Conservation (phyloP, 2,888 invertebrate genomes). For the Magallana nippona region DNA sequence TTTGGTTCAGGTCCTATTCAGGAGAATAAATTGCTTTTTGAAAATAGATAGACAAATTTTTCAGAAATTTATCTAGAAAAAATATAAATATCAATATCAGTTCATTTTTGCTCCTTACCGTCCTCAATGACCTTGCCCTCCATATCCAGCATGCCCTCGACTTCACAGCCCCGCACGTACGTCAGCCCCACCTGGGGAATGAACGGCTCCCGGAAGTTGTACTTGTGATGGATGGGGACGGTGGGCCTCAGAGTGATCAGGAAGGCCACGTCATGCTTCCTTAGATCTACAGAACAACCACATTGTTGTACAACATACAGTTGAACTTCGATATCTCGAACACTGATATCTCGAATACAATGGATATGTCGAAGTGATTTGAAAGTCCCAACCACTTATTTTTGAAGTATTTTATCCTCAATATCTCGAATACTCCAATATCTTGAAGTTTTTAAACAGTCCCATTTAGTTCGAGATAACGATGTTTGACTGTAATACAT, state of each 20-base stretch:
- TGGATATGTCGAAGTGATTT: no score
- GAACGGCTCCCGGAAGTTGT: constrained; percentile 85
- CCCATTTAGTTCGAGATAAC: no score
- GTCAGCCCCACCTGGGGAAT: constrained; percentile 94
- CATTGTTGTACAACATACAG: no score
- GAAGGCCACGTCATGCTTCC: constrained; percentile 99
- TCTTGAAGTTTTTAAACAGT: no score
- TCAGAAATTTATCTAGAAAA: neutral
- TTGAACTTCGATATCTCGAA: no score
- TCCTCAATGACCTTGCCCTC: constrained; percentile 97
- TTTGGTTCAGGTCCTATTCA: constrained; percentile 80
- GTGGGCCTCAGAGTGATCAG: constrained; percentile 93
- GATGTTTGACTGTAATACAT: no score
- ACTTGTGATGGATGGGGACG: constrained; percentile 87
- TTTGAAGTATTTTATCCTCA: no score
- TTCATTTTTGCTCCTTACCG: constrained; percentile 68
- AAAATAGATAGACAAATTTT: neutral
- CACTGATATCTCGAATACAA: no score
- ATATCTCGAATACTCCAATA: no score
- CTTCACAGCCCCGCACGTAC: constrained; percentile 97
- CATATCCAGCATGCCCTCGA: constrained; percentile 98
- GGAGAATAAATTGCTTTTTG: neutral
- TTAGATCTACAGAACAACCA: constrained; percentile 82
- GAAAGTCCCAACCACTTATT: no score
- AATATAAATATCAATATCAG: neutral